phyloP scores from a whole-genome alignment of 2,888 invertebrate species.

The Cephus nigrinus region DNA sequence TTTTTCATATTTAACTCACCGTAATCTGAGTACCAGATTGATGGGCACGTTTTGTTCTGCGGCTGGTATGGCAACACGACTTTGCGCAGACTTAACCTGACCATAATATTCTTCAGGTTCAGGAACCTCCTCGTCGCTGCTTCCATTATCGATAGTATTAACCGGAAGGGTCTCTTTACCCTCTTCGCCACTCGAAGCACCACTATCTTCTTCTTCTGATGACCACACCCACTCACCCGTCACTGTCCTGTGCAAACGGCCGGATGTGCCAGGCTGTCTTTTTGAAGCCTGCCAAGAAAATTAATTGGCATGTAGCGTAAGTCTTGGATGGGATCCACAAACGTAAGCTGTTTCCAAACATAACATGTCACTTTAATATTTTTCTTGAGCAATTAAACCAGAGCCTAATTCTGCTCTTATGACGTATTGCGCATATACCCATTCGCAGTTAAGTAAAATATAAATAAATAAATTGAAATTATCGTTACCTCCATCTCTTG shows the following conservation, averaged over 20 bases:
- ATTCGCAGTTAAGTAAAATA: background rate
- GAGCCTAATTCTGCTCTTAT: background rate
- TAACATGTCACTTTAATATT: background rate
- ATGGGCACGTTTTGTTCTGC: slow-evolving; percentile 69
- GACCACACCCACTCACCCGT: slow-evolving; percentile 99
- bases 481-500: slow-evolving; percentile 7
- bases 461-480: slow-evolving; percentile 5
- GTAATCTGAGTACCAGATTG: slow-evolving; percentile 89
- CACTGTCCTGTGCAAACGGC: slow-evolving; percentile 86
- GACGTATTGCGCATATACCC: background rate
- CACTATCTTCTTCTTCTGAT: slow-evolving; percentile 88
- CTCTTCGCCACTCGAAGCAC: slow-evolving; percentile 69
- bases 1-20: slow-evolving; percentile 67
- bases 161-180: slow-evolving; percentile 64
- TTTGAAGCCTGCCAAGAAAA: slow-evolving; percentile 70
- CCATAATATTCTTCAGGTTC: slow-evolving; percentile 59
- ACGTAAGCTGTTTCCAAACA: background rate
- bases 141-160: slow-evolving; percentile 66
- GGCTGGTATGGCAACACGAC: slow-evolving; percentile 48
- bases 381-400: background rate
- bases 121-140: slow-evolving; percentile 63
- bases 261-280: slow-evolving; percentile 85
- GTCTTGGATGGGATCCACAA: background rate
- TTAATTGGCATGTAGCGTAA: background rate
- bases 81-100: slow-evolving; percentile 53